A percentile compares a stretch with the other conserved stretches of the same genome.
phyloP scores from a whole-genome alignment of 2,888 invertebrate species.

The Platynereis dumerilii region DNA sequence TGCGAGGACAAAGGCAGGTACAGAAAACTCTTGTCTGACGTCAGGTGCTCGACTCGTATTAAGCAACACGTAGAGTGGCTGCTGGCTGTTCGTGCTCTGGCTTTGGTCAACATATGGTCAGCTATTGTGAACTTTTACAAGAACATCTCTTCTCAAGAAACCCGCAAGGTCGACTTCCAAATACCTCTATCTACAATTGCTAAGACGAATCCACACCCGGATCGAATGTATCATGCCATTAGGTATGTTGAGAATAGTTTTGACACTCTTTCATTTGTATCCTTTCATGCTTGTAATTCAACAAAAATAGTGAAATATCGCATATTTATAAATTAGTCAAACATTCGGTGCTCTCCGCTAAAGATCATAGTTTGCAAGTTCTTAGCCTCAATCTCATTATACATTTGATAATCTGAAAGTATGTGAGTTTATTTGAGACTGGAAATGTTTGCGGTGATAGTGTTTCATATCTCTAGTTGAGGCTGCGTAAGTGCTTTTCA shows the following conservation, averaged over 20 bases:
- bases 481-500: too few species aligned
- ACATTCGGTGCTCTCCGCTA: too few species aligned
- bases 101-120: conserved; percentile 58
- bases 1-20: conserved; percentile 52
- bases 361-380: too few species aligned
- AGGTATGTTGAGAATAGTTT: conserved; percentile 35
- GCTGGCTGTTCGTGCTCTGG: conserved; percentile 57
- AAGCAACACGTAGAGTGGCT: conserved; percentile 60
- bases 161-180: neutral
- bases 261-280: too few species aligned
- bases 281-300: too few species aligned
- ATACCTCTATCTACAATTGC: conserved; percentile 24
- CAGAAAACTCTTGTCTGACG: conserved; percentile 56
- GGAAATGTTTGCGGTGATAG: too few species aligned
- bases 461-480: too few species aligned
- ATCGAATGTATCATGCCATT: conserved; percentile 51
- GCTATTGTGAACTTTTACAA: conserved; percentile 59
- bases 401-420: too few species aligned
- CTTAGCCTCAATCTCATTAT: too few species aligned
- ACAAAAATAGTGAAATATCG: too few species aligned
- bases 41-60: conserved; percentile 55
- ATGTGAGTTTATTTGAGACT: too few species aligned
- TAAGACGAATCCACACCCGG: conserved; percentile 38
- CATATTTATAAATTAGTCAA: too few species aligned
- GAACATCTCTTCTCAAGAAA: conserved; percentile 17